Evolutionary conservation across 2,888 invertebrate species (phyloP).

Genomic region (Protodeltote pygarga): DNA sequence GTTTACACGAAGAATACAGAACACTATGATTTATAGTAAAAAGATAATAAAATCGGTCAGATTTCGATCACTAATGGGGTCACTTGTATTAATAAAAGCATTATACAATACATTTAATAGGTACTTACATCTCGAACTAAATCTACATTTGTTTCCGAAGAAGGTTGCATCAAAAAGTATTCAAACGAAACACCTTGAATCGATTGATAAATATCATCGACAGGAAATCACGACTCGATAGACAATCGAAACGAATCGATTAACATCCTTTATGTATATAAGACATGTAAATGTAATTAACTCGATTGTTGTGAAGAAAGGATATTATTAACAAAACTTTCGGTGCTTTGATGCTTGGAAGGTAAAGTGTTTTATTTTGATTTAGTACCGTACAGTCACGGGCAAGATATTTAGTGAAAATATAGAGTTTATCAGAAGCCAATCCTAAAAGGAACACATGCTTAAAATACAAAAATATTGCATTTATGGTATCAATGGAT

Average conservation of each 20-base stretch:
- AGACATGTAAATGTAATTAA: constrained; percentile 56
- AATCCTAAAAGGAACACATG: too few species aligned
- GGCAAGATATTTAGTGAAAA: too few species aligned
- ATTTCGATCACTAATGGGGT: too few species aligned
- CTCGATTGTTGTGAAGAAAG: constrained; percentile 52
- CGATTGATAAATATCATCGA: constrained; percentile 54
- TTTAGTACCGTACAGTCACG: too few species aligned
- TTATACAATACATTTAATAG: neutral
- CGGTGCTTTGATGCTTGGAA: constrained; percentile 43
- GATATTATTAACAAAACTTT: constrained; percentile 32
- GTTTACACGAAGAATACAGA: too few species aligned
- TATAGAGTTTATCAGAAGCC: too few species aligned
- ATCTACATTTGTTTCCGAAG: constrained; percentile 52
- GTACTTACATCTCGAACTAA: neutral
- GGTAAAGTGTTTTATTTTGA: too few species aligned
- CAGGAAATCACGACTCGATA: constrained; percentile 69
- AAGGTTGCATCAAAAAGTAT: constrained; percentile 41
- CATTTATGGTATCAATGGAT: too few species aligned
- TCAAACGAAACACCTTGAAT: constrained; percentile 57
- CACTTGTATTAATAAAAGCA: too few species aligned
- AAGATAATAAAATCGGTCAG: too few species aligned
- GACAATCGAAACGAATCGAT: constrained; percentile 67
- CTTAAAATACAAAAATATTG: too few species aligned
- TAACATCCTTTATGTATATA: constrained; percentile 61
- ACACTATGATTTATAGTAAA: too few species aligned